Evolutionary conservation across 2,888 invertebrate genomes (phyloP).

Genomic region (Panopea generosa): DNA sequence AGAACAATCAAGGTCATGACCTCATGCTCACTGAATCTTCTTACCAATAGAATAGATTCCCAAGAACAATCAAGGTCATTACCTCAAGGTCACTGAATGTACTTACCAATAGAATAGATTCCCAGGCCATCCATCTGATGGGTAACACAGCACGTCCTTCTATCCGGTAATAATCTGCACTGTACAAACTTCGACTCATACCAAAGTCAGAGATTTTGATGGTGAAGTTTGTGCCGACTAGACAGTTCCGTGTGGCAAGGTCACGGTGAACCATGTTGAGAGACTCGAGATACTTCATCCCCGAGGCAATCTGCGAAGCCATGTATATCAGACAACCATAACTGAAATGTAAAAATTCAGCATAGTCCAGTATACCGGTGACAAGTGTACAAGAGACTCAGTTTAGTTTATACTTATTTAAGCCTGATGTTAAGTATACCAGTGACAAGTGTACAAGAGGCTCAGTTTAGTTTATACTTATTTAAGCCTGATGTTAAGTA

Average conservation of each 20-base stretch:
- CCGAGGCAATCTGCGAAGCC: constrained; percentile 94
- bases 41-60: no score
- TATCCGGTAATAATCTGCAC: constrained; percentile 92
- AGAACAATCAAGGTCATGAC: no score
- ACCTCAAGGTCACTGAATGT: no score
- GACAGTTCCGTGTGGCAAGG: constrained; percentile 94
- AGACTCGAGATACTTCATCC: constrained; percentile 95
- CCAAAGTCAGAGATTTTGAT: constrained; percentile 85
- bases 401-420: no score
- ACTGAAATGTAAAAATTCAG: constrained; percentile 86
- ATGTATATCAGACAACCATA: constrained; percentile 93
- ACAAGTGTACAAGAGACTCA: no score
- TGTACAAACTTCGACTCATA: constrained; percentile 84
- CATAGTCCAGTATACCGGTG: no score
- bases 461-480: no score
- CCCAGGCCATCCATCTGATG: constrained; percentile 96
- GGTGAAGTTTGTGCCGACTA: constrained; percentile 93
- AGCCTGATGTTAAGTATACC: no score
- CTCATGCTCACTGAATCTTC: no score
- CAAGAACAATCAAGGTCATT: no score
- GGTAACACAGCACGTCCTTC: constrained; percentile 93
- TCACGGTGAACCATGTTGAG: constrained; percentile 96
- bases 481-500: no score
- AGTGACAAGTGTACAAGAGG: no score
- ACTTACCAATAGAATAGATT: constrained; percentile 89